Evolutionary conservation across 2,113 vertebrate species (phyloP), one percentile per base, ranked within the genome.

Genomic region (Pelobates fuscus): DNA sequence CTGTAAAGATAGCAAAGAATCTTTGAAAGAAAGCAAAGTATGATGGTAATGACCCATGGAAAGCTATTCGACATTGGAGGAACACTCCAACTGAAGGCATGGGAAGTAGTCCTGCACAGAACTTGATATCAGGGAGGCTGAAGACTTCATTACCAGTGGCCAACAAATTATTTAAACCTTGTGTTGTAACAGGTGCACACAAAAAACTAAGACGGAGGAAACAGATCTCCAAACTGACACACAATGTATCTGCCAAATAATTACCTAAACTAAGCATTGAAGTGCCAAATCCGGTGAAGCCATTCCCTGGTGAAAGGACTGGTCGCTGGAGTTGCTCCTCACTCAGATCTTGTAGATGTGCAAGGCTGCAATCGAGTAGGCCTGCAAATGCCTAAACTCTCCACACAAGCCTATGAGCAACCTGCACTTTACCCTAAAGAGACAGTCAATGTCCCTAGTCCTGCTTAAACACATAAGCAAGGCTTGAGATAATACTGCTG

Each of bases 241-340:
- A 37, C 10, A 10, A 37, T 54, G n/a, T 18, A 6, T 14, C 11
- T 24, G 25, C 58, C 24, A 60, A 26, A 15, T 1, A 60, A 2
- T 25, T 25, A 1, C 12, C 11, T 60, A n/a, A 24, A 60, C 52
- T 55, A 21, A 55, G 21, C 10, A 55, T 55, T n/a, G 17, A n/a
- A 8, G 17, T 2, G 37, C 72, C 23, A 0, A 44, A 80, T 1
- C 2, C 43, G 8, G 77, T 74, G 78, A 77, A 80, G 32, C 78
- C 70, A 17, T 30, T 80, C 15, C 66, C 65, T 27, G 67, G 71
- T 4, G 57, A 78, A 25, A 58, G 27, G 52, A 63, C 69, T 17
- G 78, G 61, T 27, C 29, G 15, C n/a, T 80, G 75, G 75, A 57
- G 55, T 62, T 11, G 60, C 54, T 23, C 54, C 54, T 57, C 23